Conservation (phyloP, 2,888 invertebrate species). For the Heliconius sara region DNA sequence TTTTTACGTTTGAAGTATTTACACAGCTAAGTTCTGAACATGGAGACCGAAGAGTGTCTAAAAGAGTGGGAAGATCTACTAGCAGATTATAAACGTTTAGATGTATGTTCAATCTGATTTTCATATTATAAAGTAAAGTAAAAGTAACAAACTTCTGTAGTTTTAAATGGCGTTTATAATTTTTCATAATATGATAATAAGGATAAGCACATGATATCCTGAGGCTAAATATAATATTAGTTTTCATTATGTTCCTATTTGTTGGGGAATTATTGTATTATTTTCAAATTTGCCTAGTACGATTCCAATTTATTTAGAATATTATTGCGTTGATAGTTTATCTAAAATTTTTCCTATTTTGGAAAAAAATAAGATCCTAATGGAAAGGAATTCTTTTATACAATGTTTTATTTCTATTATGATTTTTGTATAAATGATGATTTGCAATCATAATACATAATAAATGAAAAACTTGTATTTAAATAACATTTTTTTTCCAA, state of each 20-base stretch:
- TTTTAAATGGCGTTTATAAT: background rate
- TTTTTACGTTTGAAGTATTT: constrained; percentile 1
- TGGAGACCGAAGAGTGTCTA: constrained; percentile 86
- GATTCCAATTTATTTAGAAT: background rate
- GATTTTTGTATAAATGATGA: no score
- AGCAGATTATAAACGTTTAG: constrained; percentile 90
- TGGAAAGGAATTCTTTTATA: background rate
- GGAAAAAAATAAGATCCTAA: background rate
- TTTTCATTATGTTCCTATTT: background rate
- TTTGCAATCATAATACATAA: no score
- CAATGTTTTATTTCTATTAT: no score
- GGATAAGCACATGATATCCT: background rate
- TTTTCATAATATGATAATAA: background rate
- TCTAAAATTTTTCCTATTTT: background rate
- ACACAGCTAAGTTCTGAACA: constrained; percentile 52
- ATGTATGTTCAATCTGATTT: constrained; percentile 82
- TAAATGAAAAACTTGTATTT: background rate
- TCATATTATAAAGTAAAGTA: background rate
- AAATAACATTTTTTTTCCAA: no score
- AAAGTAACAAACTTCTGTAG: background rate
- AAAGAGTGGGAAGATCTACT: constrained; percentile 92
- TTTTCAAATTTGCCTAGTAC: background rate
- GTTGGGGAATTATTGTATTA: background rate
- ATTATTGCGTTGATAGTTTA: background rate
- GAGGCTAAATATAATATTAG: constrained; percentile 6